Conservation (phyloP, 2,113 vertebrate genomes). For the Himantopus leucocephalus region DNA sequence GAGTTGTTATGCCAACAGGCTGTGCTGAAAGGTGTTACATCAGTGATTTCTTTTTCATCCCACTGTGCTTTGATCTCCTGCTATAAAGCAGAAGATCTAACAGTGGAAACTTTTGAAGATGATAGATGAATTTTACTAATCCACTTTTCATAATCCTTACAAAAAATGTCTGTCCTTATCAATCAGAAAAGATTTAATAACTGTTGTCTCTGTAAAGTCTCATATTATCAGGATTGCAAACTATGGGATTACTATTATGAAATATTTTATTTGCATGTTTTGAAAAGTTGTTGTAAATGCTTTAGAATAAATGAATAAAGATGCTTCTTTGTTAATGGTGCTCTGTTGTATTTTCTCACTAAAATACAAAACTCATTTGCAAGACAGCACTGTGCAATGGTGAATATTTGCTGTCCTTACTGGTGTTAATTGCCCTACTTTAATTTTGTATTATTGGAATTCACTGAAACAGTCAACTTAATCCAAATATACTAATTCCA, state of each 20-base stretch:
- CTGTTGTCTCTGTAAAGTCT: background rate
- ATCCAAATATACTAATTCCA: background rate
- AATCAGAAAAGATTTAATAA: constrained; percentile 38
- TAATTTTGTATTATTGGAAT: background rate
- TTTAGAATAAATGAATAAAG: background rate
- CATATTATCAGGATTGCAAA: background rate
- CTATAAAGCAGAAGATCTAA: constrained; percentile 55
- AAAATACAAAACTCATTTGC: background rate
- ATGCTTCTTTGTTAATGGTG: background rate
- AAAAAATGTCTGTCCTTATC: constrained; percentile 9
- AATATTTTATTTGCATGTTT: background rate
- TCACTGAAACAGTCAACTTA: background rate
- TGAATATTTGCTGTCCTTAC: background rate
- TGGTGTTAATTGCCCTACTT: background rate
- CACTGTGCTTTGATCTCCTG: constrained; percentile 33
- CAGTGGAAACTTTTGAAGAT: constrained; percentile 52
- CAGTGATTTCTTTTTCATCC: constrained; percentile 35
- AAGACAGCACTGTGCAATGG: background rate
- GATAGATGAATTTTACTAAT: constrained; percentile 45
- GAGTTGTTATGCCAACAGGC: constrained; percentile 13
- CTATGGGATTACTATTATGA: background rate
- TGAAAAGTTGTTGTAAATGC: background rate
- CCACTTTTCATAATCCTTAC: constrained; percentile 33
- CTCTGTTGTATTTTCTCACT: background rate
- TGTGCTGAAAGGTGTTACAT: constrained; percentile 24